Evolutionary conservation across 2,888 invertebrate species (phyloP).

Genomic region (Tachina fera): DNA sequence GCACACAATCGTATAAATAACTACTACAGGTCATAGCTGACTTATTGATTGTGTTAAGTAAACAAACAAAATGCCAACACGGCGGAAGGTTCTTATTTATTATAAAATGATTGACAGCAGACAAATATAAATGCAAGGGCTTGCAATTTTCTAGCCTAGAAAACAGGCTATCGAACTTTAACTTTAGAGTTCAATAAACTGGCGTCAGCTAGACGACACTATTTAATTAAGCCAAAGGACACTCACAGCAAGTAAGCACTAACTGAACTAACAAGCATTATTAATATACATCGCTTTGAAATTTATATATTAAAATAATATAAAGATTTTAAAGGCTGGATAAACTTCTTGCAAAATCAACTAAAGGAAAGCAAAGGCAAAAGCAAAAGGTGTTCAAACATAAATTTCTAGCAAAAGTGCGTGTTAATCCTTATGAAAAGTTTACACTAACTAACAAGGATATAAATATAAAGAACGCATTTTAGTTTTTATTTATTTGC

Average conservation of each 20-base stretch:
- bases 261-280: not conserved
- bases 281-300: not conserved
- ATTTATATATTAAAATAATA: not conserved
- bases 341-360: slow-evolving; percentile 5
- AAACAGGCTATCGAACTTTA: slow-evolving; percentile 29
- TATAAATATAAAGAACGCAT: slow-evolving; percentile 23
- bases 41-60: slow-evolving; percentile 50
- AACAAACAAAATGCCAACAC: slow-evolving; percentile 49
- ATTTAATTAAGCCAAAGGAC: not conserved
- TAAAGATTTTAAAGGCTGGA: not conserved
- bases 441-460: slow-evolving; percentile 21
- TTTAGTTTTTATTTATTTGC: not conserved
- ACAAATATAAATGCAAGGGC: not conserved
- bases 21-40: slow-evolving; percentile 11
- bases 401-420: slow-evolving; percentile 16
- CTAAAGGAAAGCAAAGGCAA: not conserved
- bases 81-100: slow-evolving; percentile 4
- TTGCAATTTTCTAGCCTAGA: not conserved
- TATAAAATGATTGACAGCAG: slow-evolving; percentile 52
- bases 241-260: not conserved
- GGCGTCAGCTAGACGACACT: not conserved
- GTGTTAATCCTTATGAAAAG: slow-evolving; percentile 34
- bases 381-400: slow-evolving; percentile 7
- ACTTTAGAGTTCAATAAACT: slow-evolving; percentile 24
- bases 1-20: not conserved